phyloP scores from a whole-genome alignment of 2,113 vertebrate species.

The Cepphus grylle region DNA sequence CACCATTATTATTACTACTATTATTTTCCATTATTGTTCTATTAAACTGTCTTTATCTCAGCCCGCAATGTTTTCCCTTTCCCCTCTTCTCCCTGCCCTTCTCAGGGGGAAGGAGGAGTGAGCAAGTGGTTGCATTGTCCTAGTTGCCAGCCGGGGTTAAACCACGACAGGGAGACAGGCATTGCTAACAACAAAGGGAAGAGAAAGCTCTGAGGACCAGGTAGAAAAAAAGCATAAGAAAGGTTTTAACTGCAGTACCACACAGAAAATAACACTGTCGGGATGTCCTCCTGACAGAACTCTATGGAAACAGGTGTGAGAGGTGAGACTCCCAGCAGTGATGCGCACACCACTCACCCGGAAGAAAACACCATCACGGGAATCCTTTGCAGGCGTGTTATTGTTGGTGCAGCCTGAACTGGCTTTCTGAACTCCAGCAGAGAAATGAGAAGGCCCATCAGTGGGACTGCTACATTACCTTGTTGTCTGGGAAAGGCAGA shows the following conservation, averaged over 20 bases:
- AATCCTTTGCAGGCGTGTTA: background rate
- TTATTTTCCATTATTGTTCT: background rate
- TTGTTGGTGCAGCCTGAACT: background rate
- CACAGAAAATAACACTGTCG: too few relatives aligned
- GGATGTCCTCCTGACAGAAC: background rate
- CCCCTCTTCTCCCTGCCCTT: background rate
- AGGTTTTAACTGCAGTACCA: background rate
- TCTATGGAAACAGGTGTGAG: fast-evolving
- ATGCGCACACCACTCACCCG: fast-evolving
- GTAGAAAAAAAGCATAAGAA: background rate
- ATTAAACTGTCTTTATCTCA: background rate
- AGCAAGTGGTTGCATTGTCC: background rate
- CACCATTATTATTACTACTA: too few relatives aligned
- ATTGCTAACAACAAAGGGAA: background rate
- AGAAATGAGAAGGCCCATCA: background rate
- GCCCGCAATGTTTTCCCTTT: background rate
- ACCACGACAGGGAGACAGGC: background rate
- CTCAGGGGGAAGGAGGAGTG: too few relatives aligned
- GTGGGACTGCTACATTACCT: too few relatives aligned
- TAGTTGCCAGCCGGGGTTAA: background rate
- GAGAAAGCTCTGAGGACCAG: background rate
- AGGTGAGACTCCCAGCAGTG: fast-evolving
- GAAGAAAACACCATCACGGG: fast-evolving
- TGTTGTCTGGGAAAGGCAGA: background rate
- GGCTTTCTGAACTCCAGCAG: background rate